Conservation (phyloP, 2,888 invertebrate species). For the Pristionchus exspectatus region DNA sequence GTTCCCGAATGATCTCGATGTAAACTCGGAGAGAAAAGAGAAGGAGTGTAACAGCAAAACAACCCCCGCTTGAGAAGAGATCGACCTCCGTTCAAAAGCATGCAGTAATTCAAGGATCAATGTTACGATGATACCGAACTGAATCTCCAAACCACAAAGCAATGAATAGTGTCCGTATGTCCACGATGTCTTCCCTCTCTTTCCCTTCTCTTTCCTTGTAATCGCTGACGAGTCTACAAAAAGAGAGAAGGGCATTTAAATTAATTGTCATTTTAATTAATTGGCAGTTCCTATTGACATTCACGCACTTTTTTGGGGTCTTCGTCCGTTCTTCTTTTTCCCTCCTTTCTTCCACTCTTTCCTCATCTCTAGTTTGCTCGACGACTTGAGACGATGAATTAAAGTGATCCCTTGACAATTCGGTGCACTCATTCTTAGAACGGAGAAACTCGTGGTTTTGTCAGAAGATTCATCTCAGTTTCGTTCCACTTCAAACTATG, state of each 20-base stretch:
- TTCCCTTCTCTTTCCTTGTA: constrained; percentile 23
- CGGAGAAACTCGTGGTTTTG: not conserved
- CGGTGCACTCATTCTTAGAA: not conserved
- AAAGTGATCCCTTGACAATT: not conserved
- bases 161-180: not conserved
- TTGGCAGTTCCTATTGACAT: not conserved
- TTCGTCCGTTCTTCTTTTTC: not conserved
- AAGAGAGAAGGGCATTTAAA: not conserved
- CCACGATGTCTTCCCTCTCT: not conserved
- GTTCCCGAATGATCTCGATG: not conserved
- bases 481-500: too few relatives aligned
- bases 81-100: not conserved
- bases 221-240: constrained; percentile 11
- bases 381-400: not conserved
- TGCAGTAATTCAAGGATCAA: not conserved
- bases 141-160: not conserved
- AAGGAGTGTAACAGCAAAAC: constrained; percentile 33
- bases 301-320: constrained; percentile 25
- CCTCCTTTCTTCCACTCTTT: not conserved
- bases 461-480: not conserved
- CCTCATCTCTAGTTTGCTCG: constrained; percentile 20
- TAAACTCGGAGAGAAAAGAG: not conserved
- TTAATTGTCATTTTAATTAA: too few relatives aligned
- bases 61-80: not conserved
- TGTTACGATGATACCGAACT: not conserved